Conservation (phyloP, 2,888 invertebrate species). For the Cryptus armator region DNA sequence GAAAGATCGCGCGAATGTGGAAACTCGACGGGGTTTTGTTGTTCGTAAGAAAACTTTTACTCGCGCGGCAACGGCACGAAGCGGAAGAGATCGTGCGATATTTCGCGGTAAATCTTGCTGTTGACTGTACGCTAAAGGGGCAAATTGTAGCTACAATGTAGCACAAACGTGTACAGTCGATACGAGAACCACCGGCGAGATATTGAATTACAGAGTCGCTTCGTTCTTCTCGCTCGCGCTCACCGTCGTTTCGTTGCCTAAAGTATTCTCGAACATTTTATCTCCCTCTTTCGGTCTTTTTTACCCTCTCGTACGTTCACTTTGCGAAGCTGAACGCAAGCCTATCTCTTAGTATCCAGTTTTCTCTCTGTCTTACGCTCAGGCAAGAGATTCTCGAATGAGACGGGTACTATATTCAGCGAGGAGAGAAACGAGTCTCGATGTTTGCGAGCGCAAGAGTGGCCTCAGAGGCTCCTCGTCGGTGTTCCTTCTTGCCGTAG, state of each 20-base stretch:
- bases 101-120: neutral
- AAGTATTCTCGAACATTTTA: neutral
- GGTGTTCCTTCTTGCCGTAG: conserved; percentile 30
- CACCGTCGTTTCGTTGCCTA: neutral
- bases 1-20: too few species aligned
- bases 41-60: too few species aligned
- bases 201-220: conserved; percentile 72
- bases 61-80: too few species aligned
- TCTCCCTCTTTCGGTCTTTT: conserved; percentile 22
- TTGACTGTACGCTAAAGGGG: conserved; percentile 69
- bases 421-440: conserved; percentile 27
- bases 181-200: conserved; percentile 59
- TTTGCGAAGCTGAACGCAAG: neutral
- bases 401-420: conserved; percentile 23
- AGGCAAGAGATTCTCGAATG: conserved; percentile 15
- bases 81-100: too few species aligned
- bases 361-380: conserved; percentile 4
- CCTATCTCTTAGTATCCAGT: conserved; percentile 21
- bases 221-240: conserved; percentile 28
- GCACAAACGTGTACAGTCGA: conserved; percentile 77
- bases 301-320: conserved; percentile 12
- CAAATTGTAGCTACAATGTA: conserved; percentile 81
- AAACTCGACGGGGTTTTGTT: too few species aligned
- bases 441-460: conserved; percentile 40
- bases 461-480: conserved; percentile 17